These are phyloP conservation scores for Ormia ochracea DNA, from an alignment of 2,888 invertebrate species.

Conservation along the genomic window DNA sequence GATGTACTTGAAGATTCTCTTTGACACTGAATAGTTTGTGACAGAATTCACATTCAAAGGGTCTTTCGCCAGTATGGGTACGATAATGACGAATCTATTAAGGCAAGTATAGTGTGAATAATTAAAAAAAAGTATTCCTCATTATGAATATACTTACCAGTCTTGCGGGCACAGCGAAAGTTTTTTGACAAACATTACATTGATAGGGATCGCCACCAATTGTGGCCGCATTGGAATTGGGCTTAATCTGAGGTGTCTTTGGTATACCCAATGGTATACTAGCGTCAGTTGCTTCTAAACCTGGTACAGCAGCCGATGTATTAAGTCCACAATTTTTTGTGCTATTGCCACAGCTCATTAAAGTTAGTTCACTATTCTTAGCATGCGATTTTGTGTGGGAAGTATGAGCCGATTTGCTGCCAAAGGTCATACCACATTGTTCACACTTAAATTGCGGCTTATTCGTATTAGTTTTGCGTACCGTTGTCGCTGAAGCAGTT, in stretches of 20 bases:
- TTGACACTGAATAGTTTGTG: conserved; percentile 95
- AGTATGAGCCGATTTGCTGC: conserved; percentile 85
- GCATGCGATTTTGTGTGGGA: conserved; percentile 84
- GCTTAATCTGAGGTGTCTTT: conserved; percentile 74
- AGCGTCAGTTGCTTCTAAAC: conserved; percentile 68
- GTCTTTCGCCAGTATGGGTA: conserved; percentile 93
- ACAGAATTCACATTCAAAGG: conserved; percentile 94
- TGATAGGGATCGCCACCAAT: conserved; percentile 85
- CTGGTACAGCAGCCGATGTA: conserved; percentile 65
- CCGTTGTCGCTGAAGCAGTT: conserved; percentile 27
- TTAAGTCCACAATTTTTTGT: conserved; percentile 44
- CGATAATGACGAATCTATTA: conserved; percentile 85
- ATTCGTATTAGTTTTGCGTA: conserved; percentile 66
- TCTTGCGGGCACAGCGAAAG: conserved; percentile 92
- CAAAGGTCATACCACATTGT: conserved; percentile 85
- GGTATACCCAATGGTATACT: conserved; percentile 70
- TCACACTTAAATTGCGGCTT: conserved; percentile 82
- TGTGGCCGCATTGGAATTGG: conserved; percentile 67
- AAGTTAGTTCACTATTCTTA: conserved; percentile 70
- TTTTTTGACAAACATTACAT: conserved; percentile 93
- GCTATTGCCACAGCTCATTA: conserved; percentile 50
- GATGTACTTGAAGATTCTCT: conserved; percentile 92
- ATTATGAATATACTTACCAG: conserved; percentile 78
- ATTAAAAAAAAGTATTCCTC: neutral
- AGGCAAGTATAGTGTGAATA: neutral